These are phyloP conservation scores for Nephrocerus scutellatus DNA, from an alignment of 2,888 invertebrate genomes.

Conservation along the genomic window DNA sequence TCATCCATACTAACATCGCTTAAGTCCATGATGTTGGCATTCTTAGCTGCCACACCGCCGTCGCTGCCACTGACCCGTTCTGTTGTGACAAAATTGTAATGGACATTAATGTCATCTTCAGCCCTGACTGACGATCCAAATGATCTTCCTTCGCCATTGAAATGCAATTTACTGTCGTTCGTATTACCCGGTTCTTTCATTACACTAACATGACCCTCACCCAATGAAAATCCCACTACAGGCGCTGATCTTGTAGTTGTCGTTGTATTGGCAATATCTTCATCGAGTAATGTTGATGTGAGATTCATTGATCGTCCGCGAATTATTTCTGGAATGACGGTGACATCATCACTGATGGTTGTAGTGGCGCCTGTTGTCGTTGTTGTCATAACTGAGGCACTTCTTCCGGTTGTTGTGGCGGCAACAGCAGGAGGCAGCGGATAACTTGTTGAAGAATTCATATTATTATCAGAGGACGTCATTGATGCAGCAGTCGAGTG, in stretches of 20 bases:
- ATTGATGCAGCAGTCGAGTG: not conserved
- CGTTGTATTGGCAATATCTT: too few relatives aligned
- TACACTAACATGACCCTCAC: not conserved
- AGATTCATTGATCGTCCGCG: constrained; percentile 22
- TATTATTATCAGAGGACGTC: too few relatives aligned
- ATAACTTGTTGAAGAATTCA: too few relatives aligned
- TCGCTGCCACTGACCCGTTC: constrained; percentile 21
- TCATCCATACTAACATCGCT: constrained; percentile 72
- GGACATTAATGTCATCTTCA: constrained; percentile 22
- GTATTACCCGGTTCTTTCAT: constrained; percentile 1
- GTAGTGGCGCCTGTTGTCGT: too few relatives aligned
- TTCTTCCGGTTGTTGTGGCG: too few relatives aligned
- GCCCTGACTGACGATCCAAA: constrained; percentile 25
- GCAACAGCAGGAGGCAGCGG: too few relatives aligned
- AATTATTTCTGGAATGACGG: too few relatives aligned
- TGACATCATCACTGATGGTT: too few relatives aligned
- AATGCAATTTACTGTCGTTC: constrained; percentile 26
- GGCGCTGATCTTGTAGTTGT: too few relatives aligned
- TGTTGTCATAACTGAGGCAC: too few relatives aligned
- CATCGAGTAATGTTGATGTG: not conserved
- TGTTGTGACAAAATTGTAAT: constrained; percentile 31
- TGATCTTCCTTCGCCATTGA: constrained; percentile 36
- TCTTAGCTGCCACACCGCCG: constrained; percentile 22
- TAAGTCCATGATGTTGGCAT: constrained; percentile 51
- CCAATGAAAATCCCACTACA: too few relatives aligned